Percentiles rank a stretch among this genome's conserved stretches.
These are phyloP conservation scores for Planococcus citri DNA, from an alignment of 1,140 invertebrate genomes.

Conservation along the genomic window DNA sequence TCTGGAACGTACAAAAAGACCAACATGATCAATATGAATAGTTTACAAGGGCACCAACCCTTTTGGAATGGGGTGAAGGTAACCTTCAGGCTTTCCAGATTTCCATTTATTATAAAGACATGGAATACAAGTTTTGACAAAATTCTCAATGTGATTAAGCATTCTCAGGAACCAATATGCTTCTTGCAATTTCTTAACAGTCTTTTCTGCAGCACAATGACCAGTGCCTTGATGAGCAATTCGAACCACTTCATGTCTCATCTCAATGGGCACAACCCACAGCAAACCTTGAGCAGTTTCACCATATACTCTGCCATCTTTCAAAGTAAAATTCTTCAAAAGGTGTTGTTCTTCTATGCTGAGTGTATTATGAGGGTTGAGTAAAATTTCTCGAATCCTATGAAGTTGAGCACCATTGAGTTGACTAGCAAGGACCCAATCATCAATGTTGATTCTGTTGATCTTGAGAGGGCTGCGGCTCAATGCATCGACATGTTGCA, in stretches of 20 bases:
- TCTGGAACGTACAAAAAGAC: neutral
- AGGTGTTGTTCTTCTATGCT: too few relatives aligned
- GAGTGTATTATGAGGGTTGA: neutral
- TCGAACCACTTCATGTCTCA: neutral
- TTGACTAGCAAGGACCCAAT: neutral
- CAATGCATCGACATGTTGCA: constrained; percentile 2
- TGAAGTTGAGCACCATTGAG: neutral
- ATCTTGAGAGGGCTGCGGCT: neutral
- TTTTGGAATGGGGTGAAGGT: neutral
- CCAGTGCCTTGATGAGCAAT: neutral
- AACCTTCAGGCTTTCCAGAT: too few relatives aligned
- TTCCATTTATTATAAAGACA: neutral
- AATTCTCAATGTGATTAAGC: neutral
- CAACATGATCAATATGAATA: constrained; percentile 9
- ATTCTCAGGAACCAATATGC: neutral
- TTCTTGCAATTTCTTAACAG: neutral
- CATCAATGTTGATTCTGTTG: neutral
- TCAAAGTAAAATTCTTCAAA: neutral
- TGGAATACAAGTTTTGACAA: neutral
- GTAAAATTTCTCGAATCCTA: neutral
- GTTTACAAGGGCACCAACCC: constrained; percentile 1
- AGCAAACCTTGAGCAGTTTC: neutral
- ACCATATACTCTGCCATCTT: constrained; percentile 8
- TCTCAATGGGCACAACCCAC: neutral
- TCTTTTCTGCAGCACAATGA: neutral